These are phyloP conservation scores for Heteromurus nitidus DNA, from an alignment of 2,888 invertebrate genomes.

Conservation along the genomic window DNA sequence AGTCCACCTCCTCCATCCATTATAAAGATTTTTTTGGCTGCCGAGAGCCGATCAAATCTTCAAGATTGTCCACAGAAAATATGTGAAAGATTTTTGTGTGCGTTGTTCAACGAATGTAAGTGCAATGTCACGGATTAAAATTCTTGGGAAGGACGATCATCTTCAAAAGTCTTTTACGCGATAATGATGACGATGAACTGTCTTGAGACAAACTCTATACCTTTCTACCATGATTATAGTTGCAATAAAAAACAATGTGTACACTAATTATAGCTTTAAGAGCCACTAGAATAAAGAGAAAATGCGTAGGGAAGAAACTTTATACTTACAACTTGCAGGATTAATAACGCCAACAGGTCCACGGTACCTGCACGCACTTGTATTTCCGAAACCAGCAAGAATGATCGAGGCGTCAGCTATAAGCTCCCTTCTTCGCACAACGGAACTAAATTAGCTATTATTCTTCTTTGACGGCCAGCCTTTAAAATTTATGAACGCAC, in stretches of 20 bases:
- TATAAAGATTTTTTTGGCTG: too few relatives aligned
- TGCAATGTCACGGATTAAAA: conserved; percentile 58
- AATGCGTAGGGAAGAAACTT: too few relatives aligned
- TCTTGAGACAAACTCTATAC: neutral
- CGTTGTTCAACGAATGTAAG: conserved; percentile 14
- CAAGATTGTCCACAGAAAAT: neutral
- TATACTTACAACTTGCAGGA: too few relatives aligned
- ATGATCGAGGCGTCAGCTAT: conserved; percentile 23
- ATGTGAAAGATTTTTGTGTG: neutral
- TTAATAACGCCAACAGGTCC: too few relatives aligned
- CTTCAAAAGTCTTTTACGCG: neutral
- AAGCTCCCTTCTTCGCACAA: conserved; percentile 16
- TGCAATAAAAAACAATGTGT: conserved; percentile 39
- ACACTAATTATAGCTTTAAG: conserved; percentile 48
- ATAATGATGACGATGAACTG: conserved; percentile 21
- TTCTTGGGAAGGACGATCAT: conserved; percentile 48
- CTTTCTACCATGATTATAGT: conserved; percentile 29
- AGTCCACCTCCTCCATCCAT: neutral
- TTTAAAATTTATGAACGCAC: conserved; percentile 36
- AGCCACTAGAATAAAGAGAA: conserved; percentile 10
- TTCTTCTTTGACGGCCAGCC: conserved; percentile 35
- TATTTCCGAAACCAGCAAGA: conserved; percentile 1
- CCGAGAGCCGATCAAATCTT: too few relatives aligned
- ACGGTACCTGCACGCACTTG: neutral
- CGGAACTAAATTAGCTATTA: conserved; percentile 36